phyloP scores from a whole-genome alignment of 2,113 vertebrate genomes.

The Toxotes jaculatrix region DNA sequence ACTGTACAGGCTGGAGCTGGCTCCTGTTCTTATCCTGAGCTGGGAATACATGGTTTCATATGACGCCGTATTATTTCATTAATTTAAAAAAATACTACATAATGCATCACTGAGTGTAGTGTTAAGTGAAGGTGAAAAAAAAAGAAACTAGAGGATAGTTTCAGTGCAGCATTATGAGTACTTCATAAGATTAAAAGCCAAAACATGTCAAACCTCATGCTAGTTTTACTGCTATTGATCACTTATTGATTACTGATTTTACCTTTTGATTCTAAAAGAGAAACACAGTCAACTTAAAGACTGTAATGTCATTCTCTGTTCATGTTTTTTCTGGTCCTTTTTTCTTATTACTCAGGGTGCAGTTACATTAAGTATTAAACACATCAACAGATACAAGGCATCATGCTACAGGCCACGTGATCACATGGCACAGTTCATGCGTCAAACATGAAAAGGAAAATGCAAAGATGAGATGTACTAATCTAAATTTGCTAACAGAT shows the following conservation, averaged over 20 bases:
- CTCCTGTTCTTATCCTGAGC: no score
- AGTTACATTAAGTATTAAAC: conserved; percentile 19
- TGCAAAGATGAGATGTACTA: conserved; percentile 14
- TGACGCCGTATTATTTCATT: no score
- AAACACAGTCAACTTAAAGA: not conserved
- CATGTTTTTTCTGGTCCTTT: not conserved
- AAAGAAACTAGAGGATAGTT: not conserved
- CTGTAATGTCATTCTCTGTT: not conserved
- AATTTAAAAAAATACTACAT: no score
- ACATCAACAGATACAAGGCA: not conserved
- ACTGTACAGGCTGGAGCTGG: no score
- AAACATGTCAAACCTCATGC: not conserved
- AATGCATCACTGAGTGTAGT: no score
- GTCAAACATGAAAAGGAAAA: conserved; percentile 33
- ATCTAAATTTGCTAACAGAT: conserved; percentile 56
- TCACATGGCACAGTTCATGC: conserved; percentile 32
- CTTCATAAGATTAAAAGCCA: not conserved
- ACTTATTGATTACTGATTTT: not conserved
- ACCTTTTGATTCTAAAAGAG: not conserved
- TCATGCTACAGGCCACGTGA: conserved; percentile 2
- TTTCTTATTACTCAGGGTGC: not conserved
- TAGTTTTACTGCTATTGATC: not conserved
- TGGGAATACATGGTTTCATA: not conserved
- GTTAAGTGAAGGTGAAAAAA: no score
- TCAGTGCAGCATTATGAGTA: not conserved